Evolutionary conservation across 1,140 invertebrate genomes (phyloP).

Genomic region (Archivesica marissinica): DNA sequence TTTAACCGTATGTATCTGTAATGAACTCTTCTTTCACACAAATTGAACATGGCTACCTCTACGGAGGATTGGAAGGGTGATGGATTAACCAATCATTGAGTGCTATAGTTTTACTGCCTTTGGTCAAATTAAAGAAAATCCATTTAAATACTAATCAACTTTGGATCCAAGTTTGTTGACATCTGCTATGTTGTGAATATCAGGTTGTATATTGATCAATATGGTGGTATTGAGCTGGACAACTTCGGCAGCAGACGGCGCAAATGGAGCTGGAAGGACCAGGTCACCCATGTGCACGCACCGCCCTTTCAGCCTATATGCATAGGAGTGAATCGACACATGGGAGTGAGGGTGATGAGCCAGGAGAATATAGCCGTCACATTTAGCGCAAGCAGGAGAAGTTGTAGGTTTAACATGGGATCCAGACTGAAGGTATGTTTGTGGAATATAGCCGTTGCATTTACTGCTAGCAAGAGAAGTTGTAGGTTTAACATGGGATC

Average conservation of each 20-base stretch:
- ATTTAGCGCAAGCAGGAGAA: slow-evolving; percentile 75
- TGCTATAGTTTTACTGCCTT: no score
- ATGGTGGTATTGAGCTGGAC: slow-evolving; percentile 80
- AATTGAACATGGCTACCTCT: no score
- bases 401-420: slow-evolving; percentile 82
- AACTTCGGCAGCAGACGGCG: slow-evolving; percentile 71
- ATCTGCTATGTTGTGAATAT: no score
- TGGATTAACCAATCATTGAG: no score
- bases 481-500: slow-evolving; percentile 82
- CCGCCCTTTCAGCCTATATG: slow-evolving; percentile 83
- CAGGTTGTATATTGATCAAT: slow-evolving; percentile 80
- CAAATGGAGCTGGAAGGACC: slow-evolving; percentile 81
- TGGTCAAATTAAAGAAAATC: no score
- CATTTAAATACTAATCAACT: no score
- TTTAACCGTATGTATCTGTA: no score
- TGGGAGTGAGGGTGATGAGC: slow-evolving; percentile 77
- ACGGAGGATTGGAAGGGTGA: no score
- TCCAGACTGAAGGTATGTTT: slow-evolving; percentile 81
- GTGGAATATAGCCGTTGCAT: slow-evolving; percentile 78
- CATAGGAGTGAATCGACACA: slow-evolving; percentile 77
- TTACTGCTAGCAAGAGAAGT: slow-evolving; percentile 73
- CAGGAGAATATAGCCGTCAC: slow-evolving; percentile 81
- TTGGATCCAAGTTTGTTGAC: no score
- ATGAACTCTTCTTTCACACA: no score
- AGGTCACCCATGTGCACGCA: slow-evolving; percentile 81